Conservation (phyloP, 2,113 vertebrate genomes). For the Pao palembangensis region DNA sequence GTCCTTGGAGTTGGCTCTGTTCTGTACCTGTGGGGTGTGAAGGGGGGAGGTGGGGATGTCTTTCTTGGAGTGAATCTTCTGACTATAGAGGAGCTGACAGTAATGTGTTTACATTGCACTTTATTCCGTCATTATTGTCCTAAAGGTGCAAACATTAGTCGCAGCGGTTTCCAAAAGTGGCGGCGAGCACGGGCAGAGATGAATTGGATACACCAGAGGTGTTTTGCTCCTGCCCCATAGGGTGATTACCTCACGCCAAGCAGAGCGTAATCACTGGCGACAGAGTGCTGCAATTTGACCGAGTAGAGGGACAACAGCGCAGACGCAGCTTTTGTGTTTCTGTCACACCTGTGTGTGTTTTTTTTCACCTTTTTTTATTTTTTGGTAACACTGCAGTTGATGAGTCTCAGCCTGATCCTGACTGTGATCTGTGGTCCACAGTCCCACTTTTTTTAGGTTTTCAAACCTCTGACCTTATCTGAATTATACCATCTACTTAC, state of each 20-base stretch:
- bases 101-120: constrained; percentile 3
- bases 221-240: constrained; percentile 23
- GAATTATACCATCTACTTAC: too few species aligned
- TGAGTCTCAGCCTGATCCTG: constrained; percentile 12
- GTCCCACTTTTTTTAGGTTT: too few species aligned
- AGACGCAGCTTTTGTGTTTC: constrained; percentile 26
- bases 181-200: constrained; percentile 17
- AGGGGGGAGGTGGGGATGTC: too few species aligned
- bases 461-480: too few species aligned
- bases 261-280: constrained; percentile 42
- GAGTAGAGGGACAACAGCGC: constrained; percentile 31
- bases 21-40: too few species aligned
- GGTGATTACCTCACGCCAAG: constrained; percentile 15
- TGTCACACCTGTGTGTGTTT: not conserved
- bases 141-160: constrained; percentile 15
- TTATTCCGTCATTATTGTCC: not conserved
- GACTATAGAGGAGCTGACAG: not conserved
- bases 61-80: not conserved
- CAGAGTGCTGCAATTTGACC: constrained; percentile 40
- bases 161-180: constrained; percentile 16
- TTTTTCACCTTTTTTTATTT: constrained; percentile 13
- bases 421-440: not conserved
- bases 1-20: too few species aligned
- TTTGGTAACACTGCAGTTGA: not conserved
- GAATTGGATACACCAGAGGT: constrained; percentile 34